These are phyloP conservation scores for Centrocercus urophasianus DNA, from an alignment of 2,113 vertebrate genomes.

Conservation along the genomic window DNA sequence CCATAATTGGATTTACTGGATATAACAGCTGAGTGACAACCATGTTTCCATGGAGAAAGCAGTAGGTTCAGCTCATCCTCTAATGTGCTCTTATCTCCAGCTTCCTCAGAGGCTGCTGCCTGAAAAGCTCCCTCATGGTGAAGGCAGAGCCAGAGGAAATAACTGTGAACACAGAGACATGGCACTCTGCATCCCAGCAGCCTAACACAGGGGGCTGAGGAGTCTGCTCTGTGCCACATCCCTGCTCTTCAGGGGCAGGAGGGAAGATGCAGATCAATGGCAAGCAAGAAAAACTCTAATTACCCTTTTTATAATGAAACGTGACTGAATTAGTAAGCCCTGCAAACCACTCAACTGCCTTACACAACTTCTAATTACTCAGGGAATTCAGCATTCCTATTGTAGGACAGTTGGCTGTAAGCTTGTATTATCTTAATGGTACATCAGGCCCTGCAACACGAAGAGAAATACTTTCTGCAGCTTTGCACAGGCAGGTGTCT, in stretches of 20 bases:
- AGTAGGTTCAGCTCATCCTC: neutral
- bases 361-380: conserved; percentile 48
- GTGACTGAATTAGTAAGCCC: conserved; percentile 58
- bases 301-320: conserved; percentile 17
- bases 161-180: neutral
- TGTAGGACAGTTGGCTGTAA: neutral
- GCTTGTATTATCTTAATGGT: conserved; percentile 15
- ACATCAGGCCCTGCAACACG: conserved; percentile 29
- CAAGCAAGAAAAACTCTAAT: conserved; percentile 49
- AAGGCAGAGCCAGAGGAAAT: neutral
- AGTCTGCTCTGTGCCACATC: neutral
- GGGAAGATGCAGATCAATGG: neutral
- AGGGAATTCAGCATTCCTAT: conserved; percentile 31
- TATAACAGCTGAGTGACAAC: neutral
- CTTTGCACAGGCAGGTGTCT: neutral
- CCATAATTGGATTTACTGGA: conserved; percentile 21
- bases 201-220: neutral
- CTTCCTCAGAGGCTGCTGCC: neutral
- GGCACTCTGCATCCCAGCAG: neutral
- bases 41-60: conserved; percentile 57
- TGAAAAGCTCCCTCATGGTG: neutral
- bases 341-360: neutral
- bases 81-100: neutral
- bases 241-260: neutral
- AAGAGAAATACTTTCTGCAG: conserved; percentile 30